These are phyloP conservation scores for Cistogaster globosa DNA, from an alignment of 2,888 invertebrate species.

Conservation along the genomic window DNA sequence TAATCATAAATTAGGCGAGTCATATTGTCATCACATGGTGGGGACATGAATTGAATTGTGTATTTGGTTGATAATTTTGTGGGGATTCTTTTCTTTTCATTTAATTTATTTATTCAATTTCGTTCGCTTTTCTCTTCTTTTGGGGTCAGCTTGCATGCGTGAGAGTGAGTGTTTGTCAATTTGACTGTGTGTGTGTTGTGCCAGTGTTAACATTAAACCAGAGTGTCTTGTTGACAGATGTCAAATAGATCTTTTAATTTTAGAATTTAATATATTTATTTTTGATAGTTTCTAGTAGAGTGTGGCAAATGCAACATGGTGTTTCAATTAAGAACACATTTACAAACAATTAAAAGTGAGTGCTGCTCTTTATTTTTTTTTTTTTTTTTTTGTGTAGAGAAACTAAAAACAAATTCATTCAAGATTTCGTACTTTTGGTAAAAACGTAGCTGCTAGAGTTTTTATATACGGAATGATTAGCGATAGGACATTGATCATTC, in stretches of 20 bases:
- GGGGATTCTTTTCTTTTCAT: conserved; percentile 27
- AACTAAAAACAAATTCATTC: not conserved
- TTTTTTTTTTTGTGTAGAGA: not conserved
- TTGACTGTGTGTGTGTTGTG: not conserved
- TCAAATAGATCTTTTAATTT: conserved; percentile 63
- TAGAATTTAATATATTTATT: conserved; percentile 38
- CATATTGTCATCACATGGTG: conserved; percentile 19
- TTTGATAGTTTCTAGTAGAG: conserved; percentile 57
- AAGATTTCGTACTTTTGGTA: no score
- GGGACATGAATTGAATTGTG: conserved; percentile 4
- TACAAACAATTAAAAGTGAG: conserved; percentile 58
- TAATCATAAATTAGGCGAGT: conserved; percentile 70
- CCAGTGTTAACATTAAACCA: conserved; percentile 58
- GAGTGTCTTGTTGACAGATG: conserved; percentile 70
- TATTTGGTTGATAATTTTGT: conserved; percentile 29
- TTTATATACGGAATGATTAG: no score
- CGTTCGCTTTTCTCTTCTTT: conserved; percentile 25
- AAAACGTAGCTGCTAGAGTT: no score
- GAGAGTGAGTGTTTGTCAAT: conserved; percentile 1
- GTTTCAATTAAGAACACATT: conserved; percentile 72
- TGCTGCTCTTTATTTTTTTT: not conserved
- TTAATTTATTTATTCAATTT: conserved; percentile 44
- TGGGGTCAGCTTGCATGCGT: conserved; percentile 67
- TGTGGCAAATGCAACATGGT: conserved; percentile 66
- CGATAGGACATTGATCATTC: no score